phyloP scores from a whole-genome alignment of 2,113 vertebrate species.

The Neogobius melanostomus region DNA sequence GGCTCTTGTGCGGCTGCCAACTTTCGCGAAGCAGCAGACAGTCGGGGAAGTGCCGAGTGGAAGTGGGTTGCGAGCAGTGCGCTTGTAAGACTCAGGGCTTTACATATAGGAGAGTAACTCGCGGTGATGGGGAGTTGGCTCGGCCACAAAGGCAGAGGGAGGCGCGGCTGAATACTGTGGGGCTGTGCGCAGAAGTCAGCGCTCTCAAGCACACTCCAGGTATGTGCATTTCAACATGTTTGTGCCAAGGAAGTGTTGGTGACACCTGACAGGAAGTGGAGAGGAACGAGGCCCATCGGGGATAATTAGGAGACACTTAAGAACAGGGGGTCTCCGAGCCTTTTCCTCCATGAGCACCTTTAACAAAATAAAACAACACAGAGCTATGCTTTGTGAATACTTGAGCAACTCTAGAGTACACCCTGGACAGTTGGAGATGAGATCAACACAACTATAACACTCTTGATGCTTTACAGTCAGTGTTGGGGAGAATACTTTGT shows the following conservation, averaged over 20 bases:
- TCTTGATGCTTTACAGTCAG: too few species aligned
- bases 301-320: not conserved
- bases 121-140: slow-evolving; percentile 20
- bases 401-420: too few species aligned
- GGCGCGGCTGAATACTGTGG: slow-evolving; percentile 2
- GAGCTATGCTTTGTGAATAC: too few species aligned
- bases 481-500: too few species aligned
- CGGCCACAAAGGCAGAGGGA: slow-evolving; percentile 17
- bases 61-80: not conserved
- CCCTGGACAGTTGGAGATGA: too few species aligned
- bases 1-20: slow-evolving; percentile 37
- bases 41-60: slow-evolving; percentile 17
- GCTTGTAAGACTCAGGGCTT: slow-evolving; percentile 4
- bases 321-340: not conserved
- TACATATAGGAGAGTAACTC: slow-evolving; percentile 4
- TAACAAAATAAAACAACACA: too few species aligned
- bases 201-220: not conserved
- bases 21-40: slow-evolving; percentile 29
- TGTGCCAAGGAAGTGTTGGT: not conserved
- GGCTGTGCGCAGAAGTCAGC: slow-evolving; percentile 10
- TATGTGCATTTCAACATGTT: slow-evolving; percentile 13
- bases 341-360: too few species aligned
- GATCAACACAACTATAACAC: too few species aligned
- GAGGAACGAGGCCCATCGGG: not conserved
- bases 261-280: slow-evolving; percentile 1